Conservation (phyloP, 2,797 vertebrate genomes). For the Scarus forsteni region DNA sequence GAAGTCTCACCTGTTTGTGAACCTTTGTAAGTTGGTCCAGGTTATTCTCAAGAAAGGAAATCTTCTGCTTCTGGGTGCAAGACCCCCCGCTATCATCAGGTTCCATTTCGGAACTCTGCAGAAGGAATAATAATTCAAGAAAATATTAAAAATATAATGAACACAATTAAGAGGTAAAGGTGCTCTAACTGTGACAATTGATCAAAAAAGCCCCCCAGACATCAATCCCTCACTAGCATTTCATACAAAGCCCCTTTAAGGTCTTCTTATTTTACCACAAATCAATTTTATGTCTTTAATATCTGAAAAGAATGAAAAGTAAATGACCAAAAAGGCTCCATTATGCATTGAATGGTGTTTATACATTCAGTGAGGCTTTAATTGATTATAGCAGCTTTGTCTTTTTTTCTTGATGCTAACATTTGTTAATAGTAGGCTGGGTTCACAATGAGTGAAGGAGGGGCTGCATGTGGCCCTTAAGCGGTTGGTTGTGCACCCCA, state of each 20-base stretch:
- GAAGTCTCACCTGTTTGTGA: constrained; percentile 90
- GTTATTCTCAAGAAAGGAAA: constrained; percentile 99
- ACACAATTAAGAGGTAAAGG: neutral
- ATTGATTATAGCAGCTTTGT: too few species aligned
- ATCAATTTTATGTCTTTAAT: too few species aligned
- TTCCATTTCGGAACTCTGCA: constrained; percentile 95
- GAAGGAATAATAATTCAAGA: neutral
- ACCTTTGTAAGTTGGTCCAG: constrained; percentile 99
- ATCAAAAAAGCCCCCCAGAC: neutral
- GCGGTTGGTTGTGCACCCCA: neutral
- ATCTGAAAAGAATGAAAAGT: too few species aligned
- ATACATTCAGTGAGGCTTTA: too few species aligned
- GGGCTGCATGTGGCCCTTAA: too few species aligned
- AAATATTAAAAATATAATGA: neutral
- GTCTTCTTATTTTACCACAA: too few species aligned
- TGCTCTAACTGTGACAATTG: neutral
- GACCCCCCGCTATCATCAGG: constrained; percentile 95
- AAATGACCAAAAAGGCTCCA: too few species aligned
- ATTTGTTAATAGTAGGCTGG: too few species aligned
- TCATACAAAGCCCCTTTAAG: too few species aligned
- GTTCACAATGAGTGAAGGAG: too few species aligned
- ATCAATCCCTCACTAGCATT: neutral
- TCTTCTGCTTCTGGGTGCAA: constrained; percentile 98
- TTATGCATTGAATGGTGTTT: too few species aligned
- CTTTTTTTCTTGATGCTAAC: too few species aligned